Evolutionary conservation across 2,888 invertebrate species (phyloP).

Genomic region (Cotesia congregata): DNA sequence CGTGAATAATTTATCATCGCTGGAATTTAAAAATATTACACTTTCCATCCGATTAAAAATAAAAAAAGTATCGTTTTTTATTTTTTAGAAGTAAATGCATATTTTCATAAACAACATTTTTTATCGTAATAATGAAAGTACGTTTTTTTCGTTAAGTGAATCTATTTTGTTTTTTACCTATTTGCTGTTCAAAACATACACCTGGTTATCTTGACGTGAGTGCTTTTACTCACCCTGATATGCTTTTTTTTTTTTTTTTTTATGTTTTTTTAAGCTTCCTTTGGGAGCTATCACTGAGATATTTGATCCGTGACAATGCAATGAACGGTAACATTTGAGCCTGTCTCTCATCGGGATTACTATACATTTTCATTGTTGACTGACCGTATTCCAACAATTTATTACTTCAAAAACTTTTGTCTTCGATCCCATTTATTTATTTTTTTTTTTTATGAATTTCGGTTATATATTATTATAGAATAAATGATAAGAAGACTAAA

Average conservation of each 20-base stretch:
- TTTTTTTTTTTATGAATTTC: not conserved
- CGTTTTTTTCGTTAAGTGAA: constrained; percentile 8
- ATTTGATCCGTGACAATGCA: constrained; percentile 33
- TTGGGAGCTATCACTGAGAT: constrained; percentile 34
- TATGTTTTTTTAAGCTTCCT: constrained; percentile 7
- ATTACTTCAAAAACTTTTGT: not conserved
- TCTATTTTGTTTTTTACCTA: constrained; percentile 9
- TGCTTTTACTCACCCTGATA: constrained; percentile 31
- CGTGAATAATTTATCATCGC: not conserved
- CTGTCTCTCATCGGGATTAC: constrained; percentile 18
- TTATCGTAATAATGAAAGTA: not conserved
- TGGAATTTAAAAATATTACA: not conserved
- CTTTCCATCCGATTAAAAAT: not conserved
- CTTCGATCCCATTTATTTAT: not conserved
- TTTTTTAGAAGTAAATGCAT: not conserved
- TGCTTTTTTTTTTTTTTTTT: constrained; percentile 8
- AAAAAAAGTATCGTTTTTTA: constrained; percentile 4
- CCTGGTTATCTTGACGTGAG: constrained; percentile 26
- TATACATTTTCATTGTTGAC: constrained; percentile 25
- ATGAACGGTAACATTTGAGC: constrained; percentile 21
- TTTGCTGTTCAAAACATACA: constrained; percentile 32
- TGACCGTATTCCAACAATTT: constrained; percentile 43
- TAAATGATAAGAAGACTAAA: not conserved
- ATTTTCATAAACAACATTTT: not conserved
- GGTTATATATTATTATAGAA: not conserved